Percentiles rank a stretch among this genome's conserved stretches.
phyloP scores from a whole-genome alignment of 1,140 invertebrate genomes.

The Drosophila virilis region DNA sequence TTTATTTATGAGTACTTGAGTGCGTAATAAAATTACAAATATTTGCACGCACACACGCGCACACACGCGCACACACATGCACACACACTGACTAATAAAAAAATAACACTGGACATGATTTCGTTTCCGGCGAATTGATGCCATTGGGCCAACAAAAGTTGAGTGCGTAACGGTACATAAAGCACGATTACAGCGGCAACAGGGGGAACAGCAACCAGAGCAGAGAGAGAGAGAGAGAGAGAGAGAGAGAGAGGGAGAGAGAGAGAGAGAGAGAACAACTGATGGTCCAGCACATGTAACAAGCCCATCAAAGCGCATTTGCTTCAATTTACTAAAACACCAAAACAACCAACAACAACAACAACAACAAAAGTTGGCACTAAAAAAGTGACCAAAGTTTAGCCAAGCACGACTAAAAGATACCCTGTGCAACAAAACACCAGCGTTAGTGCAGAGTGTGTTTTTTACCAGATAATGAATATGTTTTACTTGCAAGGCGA shows the following conservation, averaged over 20 bases:
- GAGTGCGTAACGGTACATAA: slow-evolving; percentile 83
- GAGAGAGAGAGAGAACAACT: slow-evolving; percentile 18
- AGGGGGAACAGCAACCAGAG: slow-evolving; percentile 1
- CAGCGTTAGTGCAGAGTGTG: too few relatives aligned
- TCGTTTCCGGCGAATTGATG: slow-evolving; percentile 57
- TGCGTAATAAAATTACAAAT: slow-evolving; percentile 83
- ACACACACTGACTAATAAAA: slow-evolving; percentile 58
- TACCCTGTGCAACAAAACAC: slow-evolving; percentile 10
- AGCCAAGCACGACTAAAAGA: background rate
- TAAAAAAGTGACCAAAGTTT: slow-evolving; percentile 19
- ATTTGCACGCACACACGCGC: slow-evolving; percentile 71
- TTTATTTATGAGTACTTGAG: slow-evolving; percentile 82
- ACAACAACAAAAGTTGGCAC: slow-evolving; percentile 26
- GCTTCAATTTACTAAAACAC: slow-evolving; percentile 83
- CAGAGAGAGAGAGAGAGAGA: background rate
- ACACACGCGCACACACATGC: slow-evolving; percentile 22
- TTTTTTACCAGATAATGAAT: too few relatives aligned
- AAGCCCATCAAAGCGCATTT: slow-evolving; percentile 80
- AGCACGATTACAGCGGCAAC: slow-evolving; percentile 73
- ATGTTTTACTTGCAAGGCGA: too few relatives aligned
- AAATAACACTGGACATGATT: slow-evolving; percentile 73
- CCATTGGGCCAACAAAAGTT: slow-evolving; percentile 49
- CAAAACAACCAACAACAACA: slow-evolving; percentile 58
- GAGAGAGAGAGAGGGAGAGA: slow-evolving; percentile 1
- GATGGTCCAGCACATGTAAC: slow-evolving; percentile 53